Conservation (phyloP, 2,113 vertebrate species). For the Puffinus mauretanicus region DNA sequence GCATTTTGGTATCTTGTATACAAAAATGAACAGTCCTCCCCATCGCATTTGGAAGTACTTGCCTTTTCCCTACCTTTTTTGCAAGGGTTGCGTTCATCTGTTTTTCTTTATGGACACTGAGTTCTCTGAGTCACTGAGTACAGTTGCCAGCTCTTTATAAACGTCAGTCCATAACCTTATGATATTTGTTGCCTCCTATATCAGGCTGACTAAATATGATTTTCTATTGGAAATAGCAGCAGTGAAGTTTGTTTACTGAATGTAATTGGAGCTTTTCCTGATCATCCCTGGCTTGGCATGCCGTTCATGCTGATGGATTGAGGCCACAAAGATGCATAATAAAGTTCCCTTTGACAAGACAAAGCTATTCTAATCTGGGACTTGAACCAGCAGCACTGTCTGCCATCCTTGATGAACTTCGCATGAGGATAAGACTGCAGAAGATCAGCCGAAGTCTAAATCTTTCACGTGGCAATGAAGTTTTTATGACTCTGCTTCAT, state of each 20-base stretch:
- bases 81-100: background rate
- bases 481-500: background rate
- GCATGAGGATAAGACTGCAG: background rate
- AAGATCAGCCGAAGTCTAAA: background rate
- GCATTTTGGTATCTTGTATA: slow-evolving; percentile 29
- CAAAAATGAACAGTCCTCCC: background rate
- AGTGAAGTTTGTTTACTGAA: slow-evolving; percentile 10
- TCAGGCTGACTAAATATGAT: background rate
- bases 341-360: background rate
- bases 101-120: background rate
- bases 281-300: background rate
- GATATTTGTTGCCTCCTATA: background rate
- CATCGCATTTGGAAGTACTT: background rate
- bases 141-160: background rate
- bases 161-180: background rate
- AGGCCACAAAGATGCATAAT: background rate
- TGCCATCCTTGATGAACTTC: background rate
- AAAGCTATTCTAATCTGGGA: background rate
- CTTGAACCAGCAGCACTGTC: background rate
- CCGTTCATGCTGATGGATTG: background rate
- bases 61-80: background rate
- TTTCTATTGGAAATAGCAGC: slow-evolving; percentile 11
- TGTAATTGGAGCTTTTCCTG: slow-evolving; percentile 4
- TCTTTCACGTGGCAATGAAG: background rate
- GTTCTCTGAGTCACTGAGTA: background rate